These are phyloP conservation scores for Iguana delicatissima DNA, from an alignment of 2,797 vertebrate genomes.

Conservation along the genomic window DNA sequence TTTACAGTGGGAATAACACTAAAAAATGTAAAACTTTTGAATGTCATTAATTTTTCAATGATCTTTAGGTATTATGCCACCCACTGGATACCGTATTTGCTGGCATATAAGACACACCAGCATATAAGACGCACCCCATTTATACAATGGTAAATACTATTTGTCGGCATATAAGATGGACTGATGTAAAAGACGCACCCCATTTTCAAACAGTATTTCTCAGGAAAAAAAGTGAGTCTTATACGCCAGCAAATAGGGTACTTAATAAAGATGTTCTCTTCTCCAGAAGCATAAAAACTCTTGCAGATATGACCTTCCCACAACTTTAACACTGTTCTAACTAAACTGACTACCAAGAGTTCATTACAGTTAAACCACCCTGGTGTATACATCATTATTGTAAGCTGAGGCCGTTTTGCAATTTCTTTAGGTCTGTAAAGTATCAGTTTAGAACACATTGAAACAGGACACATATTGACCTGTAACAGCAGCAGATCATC, in stretches of 20 bases:
- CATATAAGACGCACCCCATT: too few relatives aligned
- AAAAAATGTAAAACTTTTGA: background rate
- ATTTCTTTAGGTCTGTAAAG: conserved; percentile 11
- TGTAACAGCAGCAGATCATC: conserved; percentile 42
- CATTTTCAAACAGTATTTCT: too few relatives aligned
- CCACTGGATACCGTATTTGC: background rate
- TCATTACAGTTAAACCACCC: conserved; percentile 37
- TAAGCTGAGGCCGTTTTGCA: conserved; percentile 22
- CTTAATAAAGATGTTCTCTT: conserved; percentile 20
- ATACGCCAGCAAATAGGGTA: background rate
- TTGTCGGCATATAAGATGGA: too few relatives aligned
- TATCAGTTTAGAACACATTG: conserved; percentile 46
- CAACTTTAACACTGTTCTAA: conserved; percentile 21
- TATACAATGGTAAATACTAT: too few relatives aligned
- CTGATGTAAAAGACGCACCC: too few relatives aligned
- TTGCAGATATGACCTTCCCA: conserved; percentile 9
- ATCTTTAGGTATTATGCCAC: conserved; percentile 15
- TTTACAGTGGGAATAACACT: conserved; percentile 5
- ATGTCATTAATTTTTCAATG: conserved; percentile 2
- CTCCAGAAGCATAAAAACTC: background rate
- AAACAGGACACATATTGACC: conserved; percentile 28
- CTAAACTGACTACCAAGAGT: conserved; percentile 22
- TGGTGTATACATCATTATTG: conserved; percentile 27
- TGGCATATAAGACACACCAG: too few relatives aligned
- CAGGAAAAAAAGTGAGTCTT: too few relatives aligned